Base-by-base conservation (phyloP, 2,113 vertebrate species). In the Abramis brama region DNA sequence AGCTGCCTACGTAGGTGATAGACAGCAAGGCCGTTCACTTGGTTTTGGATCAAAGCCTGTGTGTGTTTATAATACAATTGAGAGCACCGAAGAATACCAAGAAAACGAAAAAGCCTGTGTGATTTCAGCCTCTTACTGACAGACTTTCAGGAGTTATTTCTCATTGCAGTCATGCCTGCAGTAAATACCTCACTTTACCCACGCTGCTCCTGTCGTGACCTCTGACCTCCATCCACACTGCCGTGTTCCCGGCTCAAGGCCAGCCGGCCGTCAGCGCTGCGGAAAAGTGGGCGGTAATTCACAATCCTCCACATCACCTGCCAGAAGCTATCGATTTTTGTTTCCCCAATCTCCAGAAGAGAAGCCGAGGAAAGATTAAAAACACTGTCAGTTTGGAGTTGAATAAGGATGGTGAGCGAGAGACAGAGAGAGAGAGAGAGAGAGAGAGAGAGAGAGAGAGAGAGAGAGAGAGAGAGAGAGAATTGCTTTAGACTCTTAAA, bases 301-400 rank as follows among this genome's bases (percentile, higher is more conserved):
- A 96, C 95, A 93, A 94, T 94, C 96, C 95, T 94, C 97, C 96
- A 97, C 96, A 98, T 97, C 96, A 95, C 96, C 97, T 98, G 97
- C 97, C 97, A 99, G 94, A 95, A 71, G 0, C 92, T 97, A 98
- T 99, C 97, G 97, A 99, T 99, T 99, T 98, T 97, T 97, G 96
- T 96, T 97, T 97, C 95, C 91, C 97, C 97, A 97, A 99, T 97
- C 97, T 97, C 94, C 96, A 97, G 94, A 95, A 96, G 96, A 96
- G 96, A 96, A 96, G 96, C 96, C 94, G 96, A 96, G 96, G 96
- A 97, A 97, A 98, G 97, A 98, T 99, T 98, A 99, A 98, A 99
- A 98, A 97, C 97, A 97, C 96, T 97, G 97, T 99, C 97, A 98
- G 97, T 97, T 96, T 96, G 95, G 96, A 97, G 96, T 96, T 97